Conservation (phyloP, 1,140 invertebrate genomes). For the Eufriesea mexicana region DNA sequence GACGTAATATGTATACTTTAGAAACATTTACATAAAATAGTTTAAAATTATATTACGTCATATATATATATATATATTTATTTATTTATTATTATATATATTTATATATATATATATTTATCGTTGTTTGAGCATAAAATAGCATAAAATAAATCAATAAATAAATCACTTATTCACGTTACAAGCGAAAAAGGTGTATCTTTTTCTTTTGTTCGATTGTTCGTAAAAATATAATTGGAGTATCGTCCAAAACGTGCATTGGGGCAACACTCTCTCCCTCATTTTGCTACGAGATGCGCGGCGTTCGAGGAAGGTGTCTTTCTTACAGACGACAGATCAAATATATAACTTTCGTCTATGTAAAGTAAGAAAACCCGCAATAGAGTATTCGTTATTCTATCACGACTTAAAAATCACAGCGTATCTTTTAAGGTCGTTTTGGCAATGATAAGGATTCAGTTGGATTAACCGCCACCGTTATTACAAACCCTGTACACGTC, state of each 20-base stretch:
- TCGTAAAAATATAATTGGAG: background rate
- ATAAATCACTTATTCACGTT: conserved; percentile 13
- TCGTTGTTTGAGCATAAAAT: conserved; percentile 33
- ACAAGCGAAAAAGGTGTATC: background rate
- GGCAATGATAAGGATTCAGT: conserved; percentile 30
- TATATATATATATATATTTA: background rate
- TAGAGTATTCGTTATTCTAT: conserved; percentile 45
- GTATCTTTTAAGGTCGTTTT: conserved; percentile 32
- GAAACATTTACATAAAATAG: conserved; percentile 3
- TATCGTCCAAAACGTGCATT: background rate
- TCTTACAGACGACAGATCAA: background rate
- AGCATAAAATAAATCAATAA: conserved; percentile 23
- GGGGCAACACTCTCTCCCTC: background rate
- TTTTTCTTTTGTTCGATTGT: background rate
- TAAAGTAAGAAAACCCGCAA: background rate
- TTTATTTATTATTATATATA: background rate
- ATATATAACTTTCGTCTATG: background rate
- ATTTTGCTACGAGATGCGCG: background rate
- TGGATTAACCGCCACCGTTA: conserved; percentile 54
- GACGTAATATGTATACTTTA: conserved; percentile 30
- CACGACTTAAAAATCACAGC: conserved; percentile 56
- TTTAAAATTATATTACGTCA: conserved; percentile 18
- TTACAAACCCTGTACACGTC: conserved; percentile 21
- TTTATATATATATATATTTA: background rate
- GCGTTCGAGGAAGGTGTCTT: background rate